phyloP scores from a whole-genome alignment of 2,113 vertebrate genomes.

The Toxotes chatareus region DNA sequence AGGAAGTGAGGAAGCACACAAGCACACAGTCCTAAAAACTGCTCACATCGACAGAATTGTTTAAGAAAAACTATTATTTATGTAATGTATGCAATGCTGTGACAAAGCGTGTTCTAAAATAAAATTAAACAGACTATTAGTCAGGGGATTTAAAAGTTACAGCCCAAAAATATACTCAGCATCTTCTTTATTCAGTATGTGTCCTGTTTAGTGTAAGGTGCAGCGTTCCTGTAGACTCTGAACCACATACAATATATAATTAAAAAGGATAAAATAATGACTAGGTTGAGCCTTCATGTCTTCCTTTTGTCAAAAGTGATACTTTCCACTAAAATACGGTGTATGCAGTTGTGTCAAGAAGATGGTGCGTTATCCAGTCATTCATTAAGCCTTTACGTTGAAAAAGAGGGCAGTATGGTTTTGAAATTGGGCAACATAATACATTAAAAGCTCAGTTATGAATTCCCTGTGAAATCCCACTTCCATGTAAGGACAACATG shows the following conservation, averaged over 20 bases:
- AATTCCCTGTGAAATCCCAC: slow-evolving; percentile 3
- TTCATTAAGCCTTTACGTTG: background rate
- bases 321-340: background rate
- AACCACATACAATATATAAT: background rate
- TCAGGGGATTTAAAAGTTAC: background rate
- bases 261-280: background rate
- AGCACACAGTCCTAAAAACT: background rate
- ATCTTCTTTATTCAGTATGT: slow-evolving; percentile 1
- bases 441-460: background rate
- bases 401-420: background rate
- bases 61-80: background rate
- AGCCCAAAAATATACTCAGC: background rate
- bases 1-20: background rate
- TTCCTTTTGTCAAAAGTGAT: background rate
- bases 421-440: background rate
- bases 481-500: background rate
- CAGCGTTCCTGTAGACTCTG: background rate
- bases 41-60: background rate
- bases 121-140: background rate
- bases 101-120: background rate
- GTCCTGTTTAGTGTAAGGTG: slow-evolving; percentile 4
- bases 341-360: background rate
- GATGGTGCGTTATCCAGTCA: background rate
- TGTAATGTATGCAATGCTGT: slow-evolving; percentile 5
- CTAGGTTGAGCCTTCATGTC: background rate